Evolutionary conservation across 2,113 vertebrate genomes (phyloP).

Genomic region (Brachyistius frenatus): DNA sequence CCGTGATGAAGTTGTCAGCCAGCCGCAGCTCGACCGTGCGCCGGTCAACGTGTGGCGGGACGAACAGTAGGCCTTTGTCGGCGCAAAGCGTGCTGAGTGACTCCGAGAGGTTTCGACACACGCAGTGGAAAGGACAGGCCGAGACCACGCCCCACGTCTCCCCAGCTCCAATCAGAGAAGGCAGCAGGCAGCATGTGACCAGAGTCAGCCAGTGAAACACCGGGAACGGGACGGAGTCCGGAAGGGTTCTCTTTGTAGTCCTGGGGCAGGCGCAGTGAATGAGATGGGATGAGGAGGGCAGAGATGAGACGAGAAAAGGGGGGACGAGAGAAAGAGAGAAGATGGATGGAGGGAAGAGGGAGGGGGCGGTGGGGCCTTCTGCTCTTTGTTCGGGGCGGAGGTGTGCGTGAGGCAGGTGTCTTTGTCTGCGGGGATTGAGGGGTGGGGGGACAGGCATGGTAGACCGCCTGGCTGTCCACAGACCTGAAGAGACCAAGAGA

Average conservation of each 20-base stretch:
- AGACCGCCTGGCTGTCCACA: conserved; percentile 83
- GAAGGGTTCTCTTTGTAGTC: conserved; percentile 57
- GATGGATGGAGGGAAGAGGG: conserved; percentile 46
- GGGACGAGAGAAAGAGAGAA: conserved; percentile 48
- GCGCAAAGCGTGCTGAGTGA: conserved; percentile 93
- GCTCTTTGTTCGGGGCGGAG: conserved; percentile 49
- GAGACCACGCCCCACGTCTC: conserved; percentile 88
- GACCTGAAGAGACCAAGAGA: conserved; percentile 72
- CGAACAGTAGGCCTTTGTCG: conserved; percentile 92
- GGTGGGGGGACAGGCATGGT: conserved; percentile 85
- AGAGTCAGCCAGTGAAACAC: conserved; percentile 80
- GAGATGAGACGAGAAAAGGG: conserved; percentile 47
- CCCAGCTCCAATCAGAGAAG: conserved; percentile 81
- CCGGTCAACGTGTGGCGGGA: conserved; percentile 91
- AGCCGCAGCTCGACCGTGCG: conserved; percentile 92
- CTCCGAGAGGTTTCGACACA: conserved; percentile 93
- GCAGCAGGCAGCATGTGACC: conserved; percentile 83
- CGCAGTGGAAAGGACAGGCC: conserved; percentile 91
- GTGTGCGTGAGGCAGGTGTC: conserved; percentile 68
- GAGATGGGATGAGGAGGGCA: conserved; percentile 58
- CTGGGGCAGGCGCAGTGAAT: conserved; percentile 68
- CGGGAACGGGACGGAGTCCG: conserved; percentile 41
- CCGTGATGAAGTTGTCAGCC: conserved; percentile 93
- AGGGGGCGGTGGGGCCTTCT: conserved; percentile 25
- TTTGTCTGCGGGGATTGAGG: conserved; percentile 76